Evolutionary conservation across 2,888 invertebrate species (phyloP).

Genomic region (Anorthoa munda): DNA sequence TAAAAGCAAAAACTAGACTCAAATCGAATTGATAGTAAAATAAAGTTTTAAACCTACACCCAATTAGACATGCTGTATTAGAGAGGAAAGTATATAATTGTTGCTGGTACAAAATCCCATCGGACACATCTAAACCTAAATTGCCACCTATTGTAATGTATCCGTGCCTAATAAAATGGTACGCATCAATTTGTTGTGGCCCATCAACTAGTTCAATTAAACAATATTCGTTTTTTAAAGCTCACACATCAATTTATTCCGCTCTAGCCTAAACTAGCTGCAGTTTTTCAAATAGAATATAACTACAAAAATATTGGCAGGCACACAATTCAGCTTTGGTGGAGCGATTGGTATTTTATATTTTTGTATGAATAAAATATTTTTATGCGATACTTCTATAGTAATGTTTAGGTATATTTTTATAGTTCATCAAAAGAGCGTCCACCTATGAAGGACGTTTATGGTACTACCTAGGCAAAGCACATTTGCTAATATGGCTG

Average conservation of each 20-base stretch:
- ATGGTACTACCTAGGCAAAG: no score
- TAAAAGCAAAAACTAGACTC: no score
- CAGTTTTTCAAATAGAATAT: slow-evolving; percentile 40
- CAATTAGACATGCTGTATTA: no score
- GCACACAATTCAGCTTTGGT: slow-evolving; percentile 32
- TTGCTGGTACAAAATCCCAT: not conserved
- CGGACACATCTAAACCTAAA: not conserved
- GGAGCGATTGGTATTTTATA: slow-evolving; percentile 19
- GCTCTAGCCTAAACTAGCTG: slow-evolving; percentile 33
- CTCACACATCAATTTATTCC: slow-evolving; percentile 42
- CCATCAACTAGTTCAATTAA: slow-evolving; percentile 35
- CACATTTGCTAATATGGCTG: not conserved
- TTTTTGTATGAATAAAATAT: slow-evolving; percentile 41
- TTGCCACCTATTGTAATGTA: slow-evolving; percentile 9
- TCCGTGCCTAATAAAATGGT: not conserved
- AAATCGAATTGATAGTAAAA: no score
- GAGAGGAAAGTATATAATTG: no score
- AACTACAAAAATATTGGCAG: slow-evolving; percentile 42
- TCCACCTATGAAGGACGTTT: no score
- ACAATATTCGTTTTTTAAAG: slow-evolving; percentile 38
- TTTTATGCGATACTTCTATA: not conserved
- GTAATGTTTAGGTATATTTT: not conserved
- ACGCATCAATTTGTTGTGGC: slow-evolving; percentile 10
- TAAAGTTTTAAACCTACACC: no score
- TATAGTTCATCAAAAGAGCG: not conserved